Percentiles rank a stretch among this genome's conserved stretches.
Evolutionary conservation across 1,140 invertebrate genomes (phyloP).

Genomic region (Brachionus angularis): DNA sequence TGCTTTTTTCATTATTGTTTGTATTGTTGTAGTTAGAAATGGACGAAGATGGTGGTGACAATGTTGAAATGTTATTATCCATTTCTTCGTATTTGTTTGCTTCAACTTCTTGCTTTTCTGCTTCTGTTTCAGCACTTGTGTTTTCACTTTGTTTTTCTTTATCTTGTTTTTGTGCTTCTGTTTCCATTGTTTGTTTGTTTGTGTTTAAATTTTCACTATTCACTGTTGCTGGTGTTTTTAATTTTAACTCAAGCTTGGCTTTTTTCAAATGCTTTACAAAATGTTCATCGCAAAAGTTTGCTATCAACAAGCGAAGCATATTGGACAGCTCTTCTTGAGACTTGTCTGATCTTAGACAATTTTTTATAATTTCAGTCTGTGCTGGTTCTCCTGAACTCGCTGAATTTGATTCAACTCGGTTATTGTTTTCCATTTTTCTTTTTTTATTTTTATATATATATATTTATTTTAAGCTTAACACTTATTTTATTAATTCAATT

Average conservation of each 20-base stretch:
- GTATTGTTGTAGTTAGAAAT: constrained; percentile 18
- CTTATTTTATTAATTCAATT: no score
- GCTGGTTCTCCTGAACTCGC: no score
- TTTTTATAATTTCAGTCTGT: no score
- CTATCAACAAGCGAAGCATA: constrained; percentile 36
- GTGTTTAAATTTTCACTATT: not conserved
- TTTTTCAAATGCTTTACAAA: constrained; percentile 34
- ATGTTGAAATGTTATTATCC: constrained; percentile 2
- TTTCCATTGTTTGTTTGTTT: not conserved
- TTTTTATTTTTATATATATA: no score
- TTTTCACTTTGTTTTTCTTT: not conserved
- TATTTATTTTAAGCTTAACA: no score
- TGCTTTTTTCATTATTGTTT: not conserved
- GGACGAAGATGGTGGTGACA: constrained; percentile 1
- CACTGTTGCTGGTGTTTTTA: no score
- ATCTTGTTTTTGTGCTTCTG: no score
- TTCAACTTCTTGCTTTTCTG: no score
- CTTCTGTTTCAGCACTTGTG: not conserved
- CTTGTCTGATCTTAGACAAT: not conserved
- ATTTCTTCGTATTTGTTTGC: constrained; percentile 22
- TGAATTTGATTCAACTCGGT: no score
- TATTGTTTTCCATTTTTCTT: no score
- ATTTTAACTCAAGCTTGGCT: constrained; percentile 8
- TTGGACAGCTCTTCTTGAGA: constrained; percentile 21
- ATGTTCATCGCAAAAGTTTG: constrained; percentile 36